These are phyloP conservation scores for Erebia ligea DNA, from an alignment of 2,888 invertebrate species.

Conservation along the genomic window DNA sequence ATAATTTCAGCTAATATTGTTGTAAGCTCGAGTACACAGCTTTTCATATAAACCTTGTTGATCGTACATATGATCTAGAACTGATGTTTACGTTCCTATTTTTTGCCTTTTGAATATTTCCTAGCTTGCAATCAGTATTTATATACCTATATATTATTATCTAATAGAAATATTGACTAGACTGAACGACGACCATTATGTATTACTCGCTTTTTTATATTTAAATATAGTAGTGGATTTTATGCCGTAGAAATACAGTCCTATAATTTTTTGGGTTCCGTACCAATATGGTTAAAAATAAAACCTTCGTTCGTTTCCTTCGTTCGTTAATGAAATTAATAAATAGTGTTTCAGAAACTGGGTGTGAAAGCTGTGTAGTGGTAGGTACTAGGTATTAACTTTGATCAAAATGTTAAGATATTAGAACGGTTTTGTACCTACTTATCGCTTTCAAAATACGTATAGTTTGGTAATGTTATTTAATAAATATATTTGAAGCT, in stretches of 20 bases:
- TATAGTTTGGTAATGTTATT: slow-evolving; percentile 24
- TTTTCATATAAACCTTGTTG: slow-evolving; percentile 23
- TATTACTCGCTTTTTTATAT: not conserved
- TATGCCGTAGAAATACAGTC: not conserved
- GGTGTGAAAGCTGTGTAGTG: not conserved
- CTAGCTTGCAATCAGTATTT: slow-evolving; percentile 53
- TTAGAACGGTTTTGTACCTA: not conserved
- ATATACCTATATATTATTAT: slow-evolving; percentile 26
- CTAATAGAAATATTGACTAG: slow-evolving; percentile 45
- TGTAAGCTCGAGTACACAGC: not conserved
- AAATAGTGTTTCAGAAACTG: not conserved
- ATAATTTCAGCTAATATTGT: no score
- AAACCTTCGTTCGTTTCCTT: no score
- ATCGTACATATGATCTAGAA: slow-evolving; percentile 63
- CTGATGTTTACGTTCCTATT: slow-evolving; percentile 79
- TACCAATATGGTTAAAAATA: no score
- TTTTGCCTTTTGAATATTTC: slow-evolving; percentile 65
- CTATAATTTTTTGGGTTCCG: not conserved
- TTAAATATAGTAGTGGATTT: not conserved
- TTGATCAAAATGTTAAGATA: not conserved
- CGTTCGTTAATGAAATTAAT: not conserved
- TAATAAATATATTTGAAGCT: slow-evolving; percentile 51
- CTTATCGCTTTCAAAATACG: not conserved
- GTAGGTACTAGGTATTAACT: not conserved
- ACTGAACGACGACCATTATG: slow-evolving; percentile 45